A percentile compares a stretch with the other conserved stretches of the same genome.
Conservation (phyloP, 2,888 invertebrate species). For the Catocala fraxini region DNA sequence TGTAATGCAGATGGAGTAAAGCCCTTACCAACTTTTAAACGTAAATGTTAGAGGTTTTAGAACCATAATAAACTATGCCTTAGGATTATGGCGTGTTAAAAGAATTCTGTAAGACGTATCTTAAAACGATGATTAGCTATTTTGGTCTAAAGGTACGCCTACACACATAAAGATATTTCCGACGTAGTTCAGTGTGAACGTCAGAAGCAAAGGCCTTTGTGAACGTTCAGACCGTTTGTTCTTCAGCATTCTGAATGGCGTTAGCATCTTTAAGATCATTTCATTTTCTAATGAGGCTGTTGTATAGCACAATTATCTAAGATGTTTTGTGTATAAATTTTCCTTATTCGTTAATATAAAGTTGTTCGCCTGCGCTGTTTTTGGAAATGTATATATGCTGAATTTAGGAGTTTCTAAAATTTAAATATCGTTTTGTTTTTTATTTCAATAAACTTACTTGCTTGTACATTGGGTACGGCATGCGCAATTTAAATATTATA, state of each 20-base stretch:
- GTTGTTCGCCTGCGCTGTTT: background rate
- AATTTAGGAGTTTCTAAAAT: no score
- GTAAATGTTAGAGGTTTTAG: no score
- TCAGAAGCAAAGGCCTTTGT: constrained; percentile 4
- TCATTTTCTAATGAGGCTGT: background rate
- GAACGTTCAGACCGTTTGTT: background rate
- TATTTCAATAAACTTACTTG: no score
- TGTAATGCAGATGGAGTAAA: background rate
- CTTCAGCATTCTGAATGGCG: background rate
- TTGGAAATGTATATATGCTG: no score
- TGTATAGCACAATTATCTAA: background rate
- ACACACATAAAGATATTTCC: background rate
- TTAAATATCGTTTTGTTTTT: no score
- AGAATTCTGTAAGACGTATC: background rate
- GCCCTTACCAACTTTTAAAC: no score
- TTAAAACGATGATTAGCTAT: background rate
- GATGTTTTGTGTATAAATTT: background rate
- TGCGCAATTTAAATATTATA: no score
- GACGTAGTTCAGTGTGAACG: background rate
- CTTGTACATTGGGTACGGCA: no score
- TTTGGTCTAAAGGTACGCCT: background rate
- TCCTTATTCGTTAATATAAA: background rate
- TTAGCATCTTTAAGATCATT: background rate
- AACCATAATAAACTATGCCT: background rate
- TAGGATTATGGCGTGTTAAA: background rate